These are phyloP conservation scores for Propithecus perrieri DNA, from an alignment of 2,797 vertebrate genomes.

Conservation along the genomic window DNA sequence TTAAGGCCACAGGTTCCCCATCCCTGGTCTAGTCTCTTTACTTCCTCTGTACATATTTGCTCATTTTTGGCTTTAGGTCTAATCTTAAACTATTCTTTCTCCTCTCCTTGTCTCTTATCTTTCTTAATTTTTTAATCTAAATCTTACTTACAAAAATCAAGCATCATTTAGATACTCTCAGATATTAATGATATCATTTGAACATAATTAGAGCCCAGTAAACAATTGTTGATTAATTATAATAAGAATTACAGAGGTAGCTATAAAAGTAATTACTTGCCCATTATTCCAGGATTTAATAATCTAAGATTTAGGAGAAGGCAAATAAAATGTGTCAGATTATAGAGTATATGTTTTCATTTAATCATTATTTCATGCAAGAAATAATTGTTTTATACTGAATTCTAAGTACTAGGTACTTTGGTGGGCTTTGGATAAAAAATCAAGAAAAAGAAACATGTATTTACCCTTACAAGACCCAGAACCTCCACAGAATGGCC, in stretches of 20 bases:
- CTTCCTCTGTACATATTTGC: background rate
- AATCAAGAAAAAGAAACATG: background rate
- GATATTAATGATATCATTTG: background rate
- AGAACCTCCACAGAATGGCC: background rate
- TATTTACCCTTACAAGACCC: background rate
- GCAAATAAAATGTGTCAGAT: background rate
- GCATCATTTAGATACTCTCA: background rate
- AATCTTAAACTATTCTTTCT: background rate
- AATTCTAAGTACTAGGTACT: background rate
- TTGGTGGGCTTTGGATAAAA: background rate
- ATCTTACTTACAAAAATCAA: background rate
- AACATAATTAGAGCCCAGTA: background rate
- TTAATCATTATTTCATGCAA: background rate
- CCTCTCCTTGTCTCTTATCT: background rate
- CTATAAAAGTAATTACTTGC: background rate
- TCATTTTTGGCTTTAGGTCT: background rate
- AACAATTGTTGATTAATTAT: background rate
- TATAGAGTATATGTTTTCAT: background rate
- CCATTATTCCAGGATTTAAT: background rate
- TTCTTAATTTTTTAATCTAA: slow-evolving; percentile 26
- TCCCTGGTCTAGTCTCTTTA: background rate
- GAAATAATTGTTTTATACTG: background rate
- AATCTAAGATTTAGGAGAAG: background rate
- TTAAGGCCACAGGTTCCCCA: background rate
- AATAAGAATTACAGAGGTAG: background rate